Percentiles rank a stretch among this genome's conserved stretches.
Conservation (phyloP, 2,888 invertebrate species). For the Parnassius mnemosyne region DNA sequence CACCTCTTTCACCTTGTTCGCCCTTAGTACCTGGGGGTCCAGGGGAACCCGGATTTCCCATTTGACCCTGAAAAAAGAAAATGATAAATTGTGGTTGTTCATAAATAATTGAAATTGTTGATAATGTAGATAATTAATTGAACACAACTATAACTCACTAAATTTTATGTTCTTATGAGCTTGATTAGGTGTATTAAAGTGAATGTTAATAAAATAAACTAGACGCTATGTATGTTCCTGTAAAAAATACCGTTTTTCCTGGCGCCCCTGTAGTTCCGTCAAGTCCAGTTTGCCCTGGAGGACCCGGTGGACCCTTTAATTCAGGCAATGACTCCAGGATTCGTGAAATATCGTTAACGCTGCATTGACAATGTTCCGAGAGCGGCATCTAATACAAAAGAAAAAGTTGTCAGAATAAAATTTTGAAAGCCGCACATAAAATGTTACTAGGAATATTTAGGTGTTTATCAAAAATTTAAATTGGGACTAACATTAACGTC, state of each 20-base stretch:
- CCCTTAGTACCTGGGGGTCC: constrained; percentile 83
- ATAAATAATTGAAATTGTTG: too few species aligned
- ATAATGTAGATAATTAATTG: too few species aligned
- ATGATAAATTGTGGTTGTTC: background rate
- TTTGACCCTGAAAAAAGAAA: constrained; percentile 73
- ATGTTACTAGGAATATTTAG: too few species aligned
- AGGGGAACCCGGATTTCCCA: constrained; percentile 85
- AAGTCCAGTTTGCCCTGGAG: constrained; percentile 84
- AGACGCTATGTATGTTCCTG: too few species aligned
- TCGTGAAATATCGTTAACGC: constrained; percentile 83
- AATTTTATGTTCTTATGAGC: too few species aligned
- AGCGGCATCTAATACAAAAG: constrained; percentile 52
- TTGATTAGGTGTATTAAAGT: too few species aligned
- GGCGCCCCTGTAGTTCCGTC: constrained; percentile 90
- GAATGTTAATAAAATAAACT: too few species aligned
- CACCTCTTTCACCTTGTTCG: constrained; percentile 86
- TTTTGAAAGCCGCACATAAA: too few species aligned
- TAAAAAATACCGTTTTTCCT: constrained; percentile 85
- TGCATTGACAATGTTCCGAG: constrained; percentile 86
- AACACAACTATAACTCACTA: too few species aligned
- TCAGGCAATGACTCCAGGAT: constrained; percentile 82
- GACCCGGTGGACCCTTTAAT: constrained; percentile 84
- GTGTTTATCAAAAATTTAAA: background rate
- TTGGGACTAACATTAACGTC: constrained; percentile 16
- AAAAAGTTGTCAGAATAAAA: background rate